Evolutionary conservation across 2,888 invertebrate genomes (phyloP), one percentile per base, ranked within the genome.

Genomic region (Torymus aiolomorphi): DNA sequence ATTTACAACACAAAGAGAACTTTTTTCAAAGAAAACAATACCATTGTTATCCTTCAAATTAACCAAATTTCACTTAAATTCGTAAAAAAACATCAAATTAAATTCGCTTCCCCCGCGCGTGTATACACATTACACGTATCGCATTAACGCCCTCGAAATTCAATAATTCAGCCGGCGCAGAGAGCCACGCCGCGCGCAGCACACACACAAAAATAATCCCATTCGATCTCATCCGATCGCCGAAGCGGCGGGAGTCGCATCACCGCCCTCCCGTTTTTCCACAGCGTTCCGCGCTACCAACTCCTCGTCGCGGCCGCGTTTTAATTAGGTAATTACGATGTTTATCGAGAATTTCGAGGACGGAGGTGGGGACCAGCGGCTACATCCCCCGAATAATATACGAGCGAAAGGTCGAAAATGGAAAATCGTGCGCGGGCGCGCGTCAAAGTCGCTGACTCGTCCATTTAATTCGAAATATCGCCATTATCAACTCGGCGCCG

Each of bases 281-380:
- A 3, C 31, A 1, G 59, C 11, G 12, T 59, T 12, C 0, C 20
- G 20, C 24, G 18, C 42, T 16, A 42, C 10, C 42, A 11, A n/a
- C 42, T 13, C 61, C 31, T 4, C 31, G 31, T 31, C 31, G 31
- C 31, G 31, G 31, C 11, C 11, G 20, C 66, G 63, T 59, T 78
- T 78, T 72, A 78, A 78, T 78, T 72, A 72, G 71, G 72, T 61
- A 72, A 78, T 78, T 72, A 78, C 72, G 52, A 66, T 72, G 77
- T 78, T 66, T 78, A 72, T 78, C 72, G 77, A 57, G 31, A 42
- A 69, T 59, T 49, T 61, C 70, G 31, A 20, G 5, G 59, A 31
- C 16, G 16, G 56, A 49, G 31, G 2, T 1, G 31, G 2, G 8
- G 4, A 3, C 2, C 2, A 3, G 31, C 5, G 31, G 31, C 31